Base-by-base conservation (phyloP, 2,797 vertebrate genomes). In the Coregonus ussuriensis region DNA sequence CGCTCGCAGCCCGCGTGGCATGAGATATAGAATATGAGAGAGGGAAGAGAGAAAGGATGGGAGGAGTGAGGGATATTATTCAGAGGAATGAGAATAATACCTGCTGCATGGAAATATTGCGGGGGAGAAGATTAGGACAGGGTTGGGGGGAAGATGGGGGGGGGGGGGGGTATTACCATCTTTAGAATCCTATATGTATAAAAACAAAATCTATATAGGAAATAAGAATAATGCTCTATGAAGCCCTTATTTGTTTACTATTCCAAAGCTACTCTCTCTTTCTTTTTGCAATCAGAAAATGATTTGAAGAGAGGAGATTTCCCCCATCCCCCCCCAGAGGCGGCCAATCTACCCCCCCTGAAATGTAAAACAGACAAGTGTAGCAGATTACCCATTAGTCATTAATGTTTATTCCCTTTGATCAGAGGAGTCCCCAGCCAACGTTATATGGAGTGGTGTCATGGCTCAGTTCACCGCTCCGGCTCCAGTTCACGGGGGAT, bases 21-120 rank as follows among this genome's bases (percentile, higher is more conserved):
- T 80, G 51, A 81, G 83, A 84, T 77, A 75, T 71, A 79, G 85
- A 88, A 90, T 89, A 85, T 80, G 88, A 90, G 90, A 74, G 76
- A 77, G 81, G 80, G 53, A n/a, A 35, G 4, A 79, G 81, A 59
- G 53, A 71, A 1, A 51, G 31, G 65, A 79, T 79, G 66, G 47
- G 37, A 92, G 89, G 92, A 92, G 93, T 95, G 95, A 93, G 95
- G 94, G 93, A 95, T 95, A 97, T 98, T 97, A 98, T 98, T 98
- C 96, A 96, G 93, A 92, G 94, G 95, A 96, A 96, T 95, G 95
- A 96, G 95, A 97, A 97, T 96, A 97, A 96, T 96, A 96, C 95
- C 91, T 92, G 93, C 92, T 89, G 90, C 88, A 94, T 94, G 91
- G 89, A 96, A 96, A 97, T 97, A 95, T 96, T 95, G 94, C 94